A percentile compares a stretch with the other conserved stretches of the same genome.
Conservation (phyloP, 2,113 vertebrate genomes). For the Reinhardtius hippoglossoides region DNA sequence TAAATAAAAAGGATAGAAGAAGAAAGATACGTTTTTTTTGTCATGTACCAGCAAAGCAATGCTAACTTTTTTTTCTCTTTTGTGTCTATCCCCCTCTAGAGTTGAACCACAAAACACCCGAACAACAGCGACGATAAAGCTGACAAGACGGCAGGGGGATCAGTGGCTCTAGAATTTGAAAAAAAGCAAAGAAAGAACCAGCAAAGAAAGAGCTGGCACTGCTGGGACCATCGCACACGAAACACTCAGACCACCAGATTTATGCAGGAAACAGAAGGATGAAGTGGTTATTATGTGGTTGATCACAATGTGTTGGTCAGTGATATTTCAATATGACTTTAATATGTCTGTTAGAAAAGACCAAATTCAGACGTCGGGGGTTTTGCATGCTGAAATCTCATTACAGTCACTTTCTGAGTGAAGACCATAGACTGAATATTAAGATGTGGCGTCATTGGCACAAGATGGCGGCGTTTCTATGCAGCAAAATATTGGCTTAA, state of each 20-base stretch:
- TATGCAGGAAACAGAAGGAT: slow-evolving; percentile 61
- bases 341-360: slow-evolving; percentile 46
- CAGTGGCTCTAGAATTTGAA: slow-evolving; percentile 44
- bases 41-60: slow-evolving; percentile 42
- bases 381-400: slow-evolving; percentile 58
- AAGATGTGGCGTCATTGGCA: not conserved
- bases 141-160: slow-evolving; percentile 52
- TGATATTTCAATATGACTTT: slow-evolving; percentile 51
- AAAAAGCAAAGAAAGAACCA: not conserved
- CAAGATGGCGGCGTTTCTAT: too few species aligned
- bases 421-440: not conserved
- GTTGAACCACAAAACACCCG: slow-evolving; percentile 60
- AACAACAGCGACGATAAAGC: slow-evolving; percentile 56
- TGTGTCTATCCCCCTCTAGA: slow-evolving; percentile 47
- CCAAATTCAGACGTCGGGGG: slow-evolving; percentile 33
- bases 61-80: slow-evolving; percentile 54
- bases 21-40: slow-evolving; percentile 47
- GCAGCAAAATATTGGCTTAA: too few species aligned
- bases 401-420: slow-evolving; percentile 40
- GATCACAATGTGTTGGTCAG: slow-evolving; percentile 55
- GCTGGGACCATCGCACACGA: slow-evolving; percentile 43
- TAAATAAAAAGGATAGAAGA: slow-evolving; percentile 55
- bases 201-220: slow-evolving; percentile 21
- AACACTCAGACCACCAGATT: slow-evolving; percentile 62
- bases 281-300: slow-evolving; percentile 63